phyloP scores from a whole-genome alignment of 2,888 invertebrate species.

The Eubasilissa splendida region DNA sequence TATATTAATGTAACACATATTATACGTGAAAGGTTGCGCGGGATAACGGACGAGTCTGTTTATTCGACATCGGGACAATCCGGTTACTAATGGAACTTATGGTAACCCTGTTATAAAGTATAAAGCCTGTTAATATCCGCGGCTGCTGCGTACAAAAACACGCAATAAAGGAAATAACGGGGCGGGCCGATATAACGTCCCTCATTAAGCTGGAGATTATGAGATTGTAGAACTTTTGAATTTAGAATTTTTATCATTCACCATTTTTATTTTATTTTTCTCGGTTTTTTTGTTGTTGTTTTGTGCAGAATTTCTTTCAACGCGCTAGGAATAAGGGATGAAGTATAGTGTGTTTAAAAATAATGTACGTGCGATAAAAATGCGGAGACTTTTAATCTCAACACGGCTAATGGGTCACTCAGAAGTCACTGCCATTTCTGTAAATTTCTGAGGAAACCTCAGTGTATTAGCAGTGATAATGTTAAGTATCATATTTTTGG shows the following conservation, averaged over 20 bases:
- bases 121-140: conserved; percentile 29
- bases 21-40: too few relatives aligned
- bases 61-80: too few relatives aligned
- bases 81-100: too few relatives aligned
- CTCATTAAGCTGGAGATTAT: conserved; percentile 37
- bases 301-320: not conserved
- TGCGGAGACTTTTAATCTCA: conserved; percentile 20
- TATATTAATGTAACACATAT: too few relatives aligned
- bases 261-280: too few relatives aligned
- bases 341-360: conserved; percentile 29
- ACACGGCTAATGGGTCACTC: conserved; percentile 31
- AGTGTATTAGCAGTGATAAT: not conserved
- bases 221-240: conserved; percentile 31
- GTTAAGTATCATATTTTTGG: too few relatives aligned
- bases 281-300: not conserved
- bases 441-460: not conserved
- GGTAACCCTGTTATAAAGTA: not conserved
- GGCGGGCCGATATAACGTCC: conserved; percentile 33
- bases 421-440: conserved; percentile 16
- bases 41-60: too few relatives aligned
- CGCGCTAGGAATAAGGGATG: conserved; percentile 20
- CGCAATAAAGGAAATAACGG: conserved; percentile 26
- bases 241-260: conserved; percentile 26
- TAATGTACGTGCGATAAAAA: conserved; percentile 21
- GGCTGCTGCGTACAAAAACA: conserved; percentile 20